Evolutionary conservation across 2,113 vertebrate species (phyloP).

Genomic region (Oophaga pumilio): DNA sequence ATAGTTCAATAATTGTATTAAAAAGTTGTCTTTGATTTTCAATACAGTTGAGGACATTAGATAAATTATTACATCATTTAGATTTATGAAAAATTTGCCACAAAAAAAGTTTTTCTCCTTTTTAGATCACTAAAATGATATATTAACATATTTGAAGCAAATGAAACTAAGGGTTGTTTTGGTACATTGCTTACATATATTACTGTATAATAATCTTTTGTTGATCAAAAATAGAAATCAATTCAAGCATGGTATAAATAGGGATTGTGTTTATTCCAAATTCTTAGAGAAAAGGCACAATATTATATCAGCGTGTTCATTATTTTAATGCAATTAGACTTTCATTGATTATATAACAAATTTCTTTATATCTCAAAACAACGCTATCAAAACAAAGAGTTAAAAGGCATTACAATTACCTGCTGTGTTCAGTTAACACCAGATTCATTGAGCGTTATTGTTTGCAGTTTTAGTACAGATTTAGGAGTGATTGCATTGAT

Average conservation of each 20-base stretch:
- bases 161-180: not conserved
- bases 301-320: not conserved
- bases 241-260: not conserved
- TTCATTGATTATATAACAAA: not conserved
- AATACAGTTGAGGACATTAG: too few relatives aligned
- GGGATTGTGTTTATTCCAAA: not conserved
- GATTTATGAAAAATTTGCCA: not conserved
- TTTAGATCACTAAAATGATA: not conserved
- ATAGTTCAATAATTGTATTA: too few relatives aligned
- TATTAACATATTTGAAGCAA: not conserved
- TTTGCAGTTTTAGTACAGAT: slow-evolving; percentile 13
- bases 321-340: not conserved
- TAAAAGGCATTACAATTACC: slow-evolving; percentile 4
- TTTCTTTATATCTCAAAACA: not conserved
- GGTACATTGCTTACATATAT: not conserved
- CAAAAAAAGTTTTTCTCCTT: not conserved
- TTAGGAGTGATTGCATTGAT: not conserved
- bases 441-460: not conserved
- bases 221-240: not conserved
- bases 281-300: not conserved
- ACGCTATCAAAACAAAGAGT: slow-evolving; percentile 17
- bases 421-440: not conserved
- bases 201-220: not conserved
- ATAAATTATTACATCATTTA: too few relatives aligned
- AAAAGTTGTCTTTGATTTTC: too few relatives aligned